Conservation (phyloP, 1,140 invertebrate genomes). For the Drosophila subobscura region DNA sequence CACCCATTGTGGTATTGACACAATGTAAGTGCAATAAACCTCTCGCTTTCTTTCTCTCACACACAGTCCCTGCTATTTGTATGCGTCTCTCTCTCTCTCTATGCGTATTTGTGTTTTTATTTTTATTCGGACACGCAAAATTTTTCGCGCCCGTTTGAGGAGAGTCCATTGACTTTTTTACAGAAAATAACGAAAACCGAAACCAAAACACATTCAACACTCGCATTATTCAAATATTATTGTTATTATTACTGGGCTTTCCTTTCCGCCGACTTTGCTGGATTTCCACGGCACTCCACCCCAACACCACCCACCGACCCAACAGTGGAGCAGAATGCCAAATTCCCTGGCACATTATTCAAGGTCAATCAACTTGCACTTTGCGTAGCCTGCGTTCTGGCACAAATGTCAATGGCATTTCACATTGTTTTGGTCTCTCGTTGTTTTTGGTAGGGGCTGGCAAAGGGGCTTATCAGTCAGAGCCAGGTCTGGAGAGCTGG, state of each 20-base stretch:
- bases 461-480: constrained; percentile 12
- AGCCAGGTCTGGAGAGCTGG: constrained; percentile 1
- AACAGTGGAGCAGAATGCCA: constrained; percentile 15
- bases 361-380: constrained; percentile 58
- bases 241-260: constrained; percentile 35
- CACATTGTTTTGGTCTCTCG: constrained; percentile 34
- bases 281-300: constrained; percentile 9
- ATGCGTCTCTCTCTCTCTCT: constrained; percentile 4
- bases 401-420: constrained; percentile 59
- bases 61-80: constrained; percentile 4
- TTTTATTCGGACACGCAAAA: constrained; percentile 26
- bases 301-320: constrained; percentile 2
- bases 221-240: constrained; percentile 32
- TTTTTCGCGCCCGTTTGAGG: constrained; percentile 45
- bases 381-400: constrained; percentile 16
- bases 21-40: constrained; percentile 53
- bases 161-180: constrained; percentile 47
- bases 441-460: neutral
- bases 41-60: constrained; percentile 6
- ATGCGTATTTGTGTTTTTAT: constrained; percentile 35
- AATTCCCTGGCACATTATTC: constrained; percentile 11
- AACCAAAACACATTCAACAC: constrained; percentile 27
- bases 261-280: constrained; percentile 7
- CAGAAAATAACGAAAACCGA: constrained; percentile 5
- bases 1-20: constrained; percentile 33